Evolutionary conservation across 2,888 invertebrate genomes (phyloP), one percentile per base, ranked within the genome.

Genomic region (Arge pagana): DNA sequence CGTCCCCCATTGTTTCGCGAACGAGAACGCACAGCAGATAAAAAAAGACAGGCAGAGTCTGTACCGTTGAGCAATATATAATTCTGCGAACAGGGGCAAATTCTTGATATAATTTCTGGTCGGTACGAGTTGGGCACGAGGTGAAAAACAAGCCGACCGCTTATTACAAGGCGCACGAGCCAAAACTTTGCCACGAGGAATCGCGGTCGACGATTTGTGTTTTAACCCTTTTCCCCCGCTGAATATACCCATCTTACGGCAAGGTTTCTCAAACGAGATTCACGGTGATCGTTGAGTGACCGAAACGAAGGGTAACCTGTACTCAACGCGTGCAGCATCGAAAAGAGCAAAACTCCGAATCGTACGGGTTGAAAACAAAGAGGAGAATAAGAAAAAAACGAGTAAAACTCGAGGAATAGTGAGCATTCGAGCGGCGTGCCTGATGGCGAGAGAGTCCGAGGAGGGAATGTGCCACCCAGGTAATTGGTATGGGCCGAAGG

Each of bases 351-450:
- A 5, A 3, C 10, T 4, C 10, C 11, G 21, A 37, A n/a, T 26
- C 4, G 7, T 10, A 15, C 11, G 54, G 37, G 48, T 53, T 6
- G 26, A 28, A 21, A 54, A 39, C 30, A 55, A 53, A 23, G 28
- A 51, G 24, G 43, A 40, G 39, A 43, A 49, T 48, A 59, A 51
- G 26, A 56, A 49, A 30, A 13, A 28, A 39, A 35, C 48, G 21
- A 37, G 10, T 35, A 24, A 45, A 40, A 53, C 24, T 21, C 24
- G 53, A 48, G 42, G 48, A 50, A 50, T 48, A 53, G 53, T 60
- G 61, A 60, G 62, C 61, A 69, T 68, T 64, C 67, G 70, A 68
- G 56, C 51, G 52, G 48, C 36, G 26, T 51, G 53, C 37, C 26
- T 45, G 37, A 30, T 50, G 50, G 41, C 13, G 28, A 18, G 28